Conservation (phyloP, 2,888 invertebrate species). For the Ectemnius cavifrons region DNA sequence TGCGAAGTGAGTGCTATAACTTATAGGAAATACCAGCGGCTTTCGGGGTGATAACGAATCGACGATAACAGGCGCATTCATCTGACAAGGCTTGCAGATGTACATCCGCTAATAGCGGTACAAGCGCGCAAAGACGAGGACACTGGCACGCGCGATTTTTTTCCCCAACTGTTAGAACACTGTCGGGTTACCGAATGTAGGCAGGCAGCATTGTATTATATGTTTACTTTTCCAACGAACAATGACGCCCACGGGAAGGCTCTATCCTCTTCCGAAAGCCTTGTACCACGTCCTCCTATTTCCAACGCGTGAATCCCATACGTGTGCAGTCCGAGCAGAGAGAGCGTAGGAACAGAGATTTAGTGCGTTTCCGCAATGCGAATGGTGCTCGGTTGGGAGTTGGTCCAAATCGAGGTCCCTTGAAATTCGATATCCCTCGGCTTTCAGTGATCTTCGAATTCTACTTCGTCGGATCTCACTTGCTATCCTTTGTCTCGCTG, state of each 20-base stretch:
- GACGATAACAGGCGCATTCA: not conserved
- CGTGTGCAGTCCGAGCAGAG: conserved; percentile 2
- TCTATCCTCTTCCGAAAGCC: conserved; percentile 25
- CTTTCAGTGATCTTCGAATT: not conserved
- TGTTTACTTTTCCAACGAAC: conserved; percentile 25
- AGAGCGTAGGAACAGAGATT: conserved; percentile 25
- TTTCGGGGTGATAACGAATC: not conserved
- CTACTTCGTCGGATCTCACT: not conserved
- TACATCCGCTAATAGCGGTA: not conserved
- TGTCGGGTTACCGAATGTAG: conserved; percentile 26
- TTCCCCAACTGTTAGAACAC: not conserved
- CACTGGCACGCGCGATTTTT: not conserved
- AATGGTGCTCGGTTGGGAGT: conserved; percentile 10
- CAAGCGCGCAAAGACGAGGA: conserved; percentile 3
- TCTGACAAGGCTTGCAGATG: conserved; percentile 1
- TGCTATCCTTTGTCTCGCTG: not conserved
- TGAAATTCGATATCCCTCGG: conserved; percentile 2
- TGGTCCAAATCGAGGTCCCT: not conserved
- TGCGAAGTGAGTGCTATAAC: not conserved
- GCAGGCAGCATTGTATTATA: conserved; percentile 26
- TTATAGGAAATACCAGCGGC: not conserved
- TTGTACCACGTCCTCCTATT: conserved; percentile 23
- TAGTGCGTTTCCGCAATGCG: conserved; percentile 16
- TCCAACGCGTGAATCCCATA: conserved; percentile 19
- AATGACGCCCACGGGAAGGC: conserved; percentile 39